A percentile compares a stretch with the other conserved stretches of the same genome.
Conservation (phyloP, 2,113 vertebrate species). For the Channa argus region DNA sequence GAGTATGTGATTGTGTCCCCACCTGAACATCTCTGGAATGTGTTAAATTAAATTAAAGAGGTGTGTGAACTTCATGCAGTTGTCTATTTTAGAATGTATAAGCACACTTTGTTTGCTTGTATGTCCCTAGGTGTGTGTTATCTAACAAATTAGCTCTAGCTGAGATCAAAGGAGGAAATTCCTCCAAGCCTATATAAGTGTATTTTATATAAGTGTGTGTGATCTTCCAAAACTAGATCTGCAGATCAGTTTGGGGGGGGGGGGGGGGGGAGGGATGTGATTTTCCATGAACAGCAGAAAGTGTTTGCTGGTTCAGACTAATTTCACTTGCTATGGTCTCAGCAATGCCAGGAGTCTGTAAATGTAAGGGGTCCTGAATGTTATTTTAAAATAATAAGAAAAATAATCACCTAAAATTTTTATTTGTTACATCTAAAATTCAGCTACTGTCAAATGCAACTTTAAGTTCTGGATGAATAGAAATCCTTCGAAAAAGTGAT, state of each 20-base stretch:
- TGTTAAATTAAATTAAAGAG: slow-evolving; percentile 10
- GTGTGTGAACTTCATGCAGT: background rate
- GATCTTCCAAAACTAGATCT: background rate
- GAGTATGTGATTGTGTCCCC: slow-evolving; percentile 23
- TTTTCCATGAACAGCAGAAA: slow-evolving; percentile 39
- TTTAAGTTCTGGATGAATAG: too few species aligned
- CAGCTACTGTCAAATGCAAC: too few species aligned
- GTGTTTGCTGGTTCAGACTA: slow-evolving; percentile 20
- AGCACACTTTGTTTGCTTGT: background rate
- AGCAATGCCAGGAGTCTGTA: slow-evolving; percentile 14
- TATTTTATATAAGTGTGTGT: too few species aligned
- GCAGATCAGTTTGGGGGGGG: background rate
- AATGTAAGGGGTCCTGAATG: background rate
- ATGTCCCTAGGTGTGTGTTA: slow-evolving; percentile 11
- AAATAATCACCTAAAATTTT: background rate
- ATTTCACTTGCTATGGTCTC: slow-evolving; percentile 21
- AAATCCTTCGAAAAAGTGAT: too few species aligned
- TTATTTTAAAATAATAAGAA: background rate
- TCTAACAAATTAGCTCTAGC: slow-evolving; percentile 22
- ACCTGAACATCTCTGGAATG: slow-evolving; percentile 49
- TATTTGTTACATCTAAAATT: too few species aligned
- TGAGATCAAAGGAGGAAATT: slow-evolving; percentile 4
- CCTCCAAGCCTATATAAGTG: too few species aligned
- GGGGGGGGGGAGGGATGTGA: background rate
- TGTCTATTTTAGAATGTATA: background rate